Evolutionary conservation across 2,797 vertebrate genomes (phyloP).

Genomic region (Ctenosaura bakeri): DNA sequence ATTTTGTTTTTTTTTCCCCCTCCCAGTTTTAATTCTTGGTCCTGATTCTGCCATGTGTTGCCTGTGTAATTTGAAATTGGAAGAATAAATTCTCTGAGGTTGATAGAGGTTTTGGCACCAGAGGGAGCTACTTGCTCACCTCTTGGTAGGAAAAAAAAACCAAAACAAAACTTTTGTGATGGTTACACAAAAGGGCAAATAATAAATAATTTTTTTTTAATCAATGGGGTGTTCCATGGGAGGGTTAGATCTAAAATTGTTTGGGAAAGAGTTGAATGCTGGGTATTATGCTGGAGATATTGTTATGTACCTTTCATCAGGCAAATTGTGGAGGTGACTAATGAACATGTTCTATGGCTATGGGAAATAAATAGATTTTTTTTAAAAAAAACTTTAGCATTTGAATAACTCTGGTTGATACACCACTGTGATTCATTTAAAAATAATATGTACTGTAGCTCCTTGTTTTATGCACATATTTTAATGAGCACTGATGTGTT

Average conservation of each 20-base stretch:
- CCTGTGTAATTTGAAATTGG: not conserved
- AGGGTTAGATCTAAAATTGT: constrained; percentile 33
- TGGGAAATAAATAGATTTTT: not conserved
- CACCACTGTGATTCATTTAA: not conserved
- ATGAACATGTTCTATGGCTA: not conserved
- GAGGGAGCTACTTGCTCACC: constrained; percentile 80
- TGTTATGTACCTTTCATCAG: constrained; percentile 3
- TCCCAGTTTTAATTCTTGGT: not conserved
- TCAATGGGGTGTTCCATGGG: constrained; percentile 44
- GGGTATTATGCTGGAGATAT: not conserved
- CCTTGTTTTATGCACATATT: not conserved
- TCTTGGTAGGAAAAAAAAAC: constrained; percentile 59
- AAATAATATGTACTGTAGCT: not conserved
- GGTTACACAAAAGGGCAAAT: not conserved
- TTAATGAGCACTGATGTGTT: not conserved
- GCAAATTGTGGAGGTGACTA: not conserved
- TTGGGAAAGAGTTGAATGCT: constrained; percentile 43
- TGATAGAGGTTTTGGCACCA: constrained; percentile 71
- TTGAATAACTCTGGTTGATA: not conserved
- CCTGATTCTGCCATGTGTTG: not conserved
- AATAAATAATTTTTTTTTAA: constrained; percentile 49
- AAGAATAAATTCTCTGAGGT: not conserved
- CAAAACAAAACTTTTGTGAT: constrained; percentile 26
- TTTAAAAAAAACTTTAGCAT: not conserved
- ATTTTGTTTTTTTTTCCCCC: not conserved